Percentiles rank a stretch among this genome's conserved stretches.
Evolutionary conservation across 2,113 vertebrate genomes (phyloP).

Genomic region (Theropithecus gelada): DNA sequence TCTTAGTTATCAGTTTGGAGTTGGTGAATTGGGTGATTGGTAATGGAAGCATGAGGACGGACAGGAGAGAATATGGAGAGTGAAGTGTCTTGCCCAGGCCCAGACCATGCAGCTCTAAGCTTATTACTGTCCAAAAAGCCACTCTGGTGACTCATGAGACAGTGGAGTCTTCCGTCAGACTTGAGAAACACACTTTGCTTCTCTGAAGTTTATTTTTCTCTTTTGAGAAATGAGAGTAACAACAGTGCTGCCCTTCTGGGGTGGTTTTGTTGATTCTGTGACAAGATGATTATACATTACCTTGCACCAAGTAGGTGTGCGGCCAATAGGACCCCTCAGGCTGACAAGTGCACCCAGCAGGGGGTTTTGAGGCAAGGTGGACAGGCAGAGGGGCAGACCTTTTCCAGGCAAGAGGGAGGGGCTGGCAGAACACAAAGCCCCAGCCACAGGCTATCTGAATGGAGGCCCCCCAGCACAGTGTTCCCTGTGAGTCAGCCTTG

Average conservation of each 20-base stretch:
- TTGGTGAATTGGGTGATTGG: background rate
- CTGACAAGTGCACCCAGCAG: background rate
- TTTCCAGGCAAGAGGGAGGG: background rate
- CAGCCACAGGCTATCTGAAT: background rate
- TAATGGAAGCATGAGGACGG: background rate
- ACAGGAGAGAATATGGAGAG: background rate
- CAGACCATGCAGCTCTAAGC: background rate
- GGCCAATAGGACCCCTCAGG: background rate
- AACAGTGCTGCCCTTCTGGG: background rate
- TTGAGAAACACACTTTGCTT: background rate
- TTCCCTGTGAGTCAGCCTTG: conserved; percentile 21
- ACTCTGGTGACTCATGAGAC: background rate
- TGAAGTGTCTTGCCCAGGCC: background rate
- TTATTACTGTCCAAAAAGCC: background rate
- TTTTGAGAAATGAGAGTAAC: background rate
- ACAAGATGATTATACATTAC: background rate
- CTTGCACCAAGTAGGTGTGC: background rate
- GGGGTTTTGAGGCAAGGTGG: background rate
- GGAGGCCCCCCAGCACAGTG: background rate
- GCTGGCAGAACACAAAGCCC: background rate
- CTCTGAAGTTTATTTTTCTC: background rate
- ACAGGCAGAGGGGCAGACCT: background rate
- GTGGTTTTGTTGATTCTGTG: background rate
- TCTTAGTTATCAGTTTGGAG: background rate
- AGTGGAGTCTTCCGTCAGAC: background rate